phyloP scores from a whole-genome alignment of 2,113 vertebrate genomes.

The Bucco capensis region DNA sequence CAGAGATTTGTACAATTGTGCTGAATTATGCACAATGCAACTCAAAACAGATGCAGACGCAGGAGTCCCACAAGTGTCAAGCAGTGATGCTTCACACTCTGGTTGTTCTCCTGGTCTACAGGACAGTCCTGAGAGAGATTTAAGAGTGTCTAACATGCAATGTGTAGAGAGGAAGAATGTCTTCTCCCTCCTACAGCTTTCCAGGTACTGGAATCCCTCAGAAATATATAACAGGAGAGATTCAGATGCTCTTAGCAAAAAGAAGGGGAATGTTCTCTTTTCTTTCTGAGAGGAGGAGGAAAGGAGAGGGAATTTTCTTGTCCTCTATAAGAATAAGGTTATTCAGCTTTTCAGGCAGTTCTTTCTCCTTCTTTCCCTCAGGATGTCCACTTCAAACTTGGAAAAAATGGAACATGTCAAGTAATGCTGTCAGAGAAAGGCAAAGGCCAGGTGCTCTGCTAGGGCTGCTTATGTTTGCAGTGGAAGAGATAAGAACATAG shows the following conservation, averaged over 20 bases:
- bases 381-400: background rate
- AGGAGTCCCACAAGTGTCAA: background rate
- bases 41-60: background rate
- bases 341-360: background rate
- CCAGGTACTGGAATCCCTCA: background rate
- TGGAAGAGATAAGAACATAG: fast-evolving
- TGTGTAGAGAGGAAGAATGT: background rate
- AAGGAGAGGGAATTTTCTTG: background rate
- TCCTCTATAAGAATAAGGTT: background rate
- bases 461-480: background rate
- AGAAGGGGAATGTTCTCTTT: background rate
- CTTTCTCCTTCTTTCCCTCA: background rate
- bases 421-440: background rate
- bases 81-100: fast-evolving
- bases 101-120: background rate
- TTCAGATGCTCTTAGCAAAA: background rate
- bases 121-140: background rate
- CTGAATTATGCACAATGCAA: background rate
- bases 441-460: background rate
- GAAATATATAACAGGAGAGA: background rate
- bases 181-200: background rate
- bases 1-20: background rate
- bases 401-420: background rate
- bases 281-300: background rate
- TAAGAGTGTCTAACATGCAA: background rate